phyloP scores from a whole-genome alignment of 2,888 invertebrate species.

The Athalia circularis region DNA sequence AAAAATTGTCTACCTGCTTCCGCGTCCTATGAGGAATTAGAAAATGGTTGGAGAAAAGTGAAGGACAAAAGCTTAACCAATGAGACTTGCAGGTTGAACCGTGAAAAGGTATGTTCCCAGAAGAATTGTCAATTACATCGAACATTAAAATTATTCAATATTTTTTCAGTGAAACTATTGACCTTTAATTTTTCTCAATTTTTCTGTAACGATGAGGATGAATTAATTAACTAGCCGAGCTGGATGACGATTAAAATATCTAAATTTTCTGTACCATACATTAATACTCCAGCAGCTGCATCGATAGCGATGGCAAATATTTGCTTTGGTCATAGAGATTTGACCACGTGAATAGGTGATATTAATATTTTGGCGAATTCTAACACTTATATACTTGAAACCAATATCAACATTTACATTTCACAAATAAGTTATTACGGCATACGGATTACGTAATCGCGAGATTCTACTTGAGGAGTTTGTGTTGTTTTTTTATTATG shows the following conservation, averaged over 20 bases:
- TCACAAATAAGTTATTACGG: constrained; percentile 6
- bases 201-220: too few species aligned
- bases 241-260: too few species aligned
- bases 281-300: too few species aligned
- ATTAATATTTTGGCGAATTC: background rate
- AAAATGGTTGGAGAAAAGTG: background rate
- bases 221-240: too few species aligned
- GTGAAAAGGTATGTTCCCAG: background rate
- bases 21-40: constrained; percentile 12
- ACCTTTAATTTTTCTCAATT: too few species aligned
- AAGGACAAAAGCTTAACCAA: background rate
- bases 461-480: background rate
- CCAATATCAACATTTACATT: constrained; percentile 20
- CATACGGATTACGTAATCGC: constrained; percentile 5
- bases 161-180: too few species aligned
- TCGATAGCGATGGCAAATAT: too few species aligned
- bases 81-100: background rate
- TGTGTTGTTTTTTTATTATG: too few species aligned
- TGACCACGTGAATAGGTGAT: too few species aligned
- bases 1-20: background rate
- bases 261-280: too few species aligned
- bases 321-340: too few species aligned
- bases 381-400: background rate
- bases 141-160: background rate
- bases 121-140: background rate